Evolutionary conservation across 1,140 invertebrate genomes (phyloP), one percentile per base, ranked within the genome.

Genomic region (Cephus cinctus): DNA sequence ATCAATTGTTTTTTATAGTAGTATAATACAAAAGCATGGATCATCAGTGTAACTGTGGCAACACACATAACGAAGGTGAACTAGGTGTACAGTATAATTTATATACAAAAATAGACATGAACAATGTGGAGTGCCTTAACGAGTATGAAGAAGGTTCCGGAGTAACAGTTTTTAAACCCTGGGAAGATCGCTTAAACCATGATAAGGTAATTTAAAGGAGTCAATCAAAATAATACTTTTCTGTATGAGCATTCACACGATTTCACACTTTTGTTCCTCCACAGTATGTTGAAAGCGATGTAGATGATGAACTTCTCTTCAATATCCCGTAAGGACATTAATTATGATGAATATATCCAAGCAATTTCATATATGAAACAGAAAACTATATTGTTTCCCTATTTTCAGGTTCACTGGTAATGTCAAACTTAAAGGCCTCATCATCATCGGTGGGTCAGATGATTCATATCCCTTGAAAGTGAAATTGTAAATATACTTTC

Each of bases 271-370:
- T 54, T 54, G 55, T 54, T 57, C 58, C 58, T 51, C 78, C 78
- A 14, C 69, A 96, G 90, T 94, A 78, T 83, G 95, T 98, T 1
- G 88, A 96, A 78, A 96, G 94, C 79, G 94, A 97, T 82, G 86
- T 83, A 8, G 95, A 98, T 80, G 88, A 92, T 75, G 95, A 98
- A 78, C 76, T 98, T 4, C 73, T 98, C 1, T 94, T 98, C 66
- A 96, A 96, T 73, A 93, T 98, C 63, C 94, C 94, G 83, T 88
- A 77, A 80, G 82, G 80, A 45, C 43, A 31, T 31, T 4, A 14
- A 42, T 2, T 44, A 43, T 12, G 19, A 36, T 15, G 19, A 36
- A 36, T 30, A 1, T 8, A 30, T 9, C 27, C 1, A 30, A 12
- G 27, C 9, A 11, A 15, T 18, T n/a, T n/a, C n/a, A n/a, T n/a